Base-by-base conservation (phyloP, 2,888 invertebrate species). In the Dolichomitus sp. region DNA sequence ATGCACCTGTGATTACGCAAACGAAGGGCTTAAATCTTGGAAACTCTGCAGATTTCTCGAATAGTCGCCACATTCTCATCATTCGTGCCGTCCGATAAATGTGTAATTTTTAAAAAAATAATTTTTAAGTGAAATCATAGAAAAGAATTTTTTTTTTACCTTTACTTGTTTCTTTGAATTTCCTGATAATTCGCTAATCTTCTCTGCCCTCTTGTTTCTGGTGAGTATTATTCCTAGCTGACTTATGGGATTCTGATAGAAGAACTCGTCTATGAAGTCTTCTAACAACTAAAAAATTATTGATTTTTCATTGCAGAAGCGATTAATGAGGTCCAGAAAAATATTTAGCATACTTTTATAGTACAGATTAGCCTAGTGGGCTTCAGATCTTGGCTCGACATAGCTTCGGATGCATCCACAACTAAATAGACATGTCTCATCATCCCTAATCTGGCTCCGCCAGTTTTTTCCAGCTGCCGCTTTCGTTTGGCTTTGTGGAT, bases 161-260 rank as follows among this genome's bases (percentile, higher is more conserved):
- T 97, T 97, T 0, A 97, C 94, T 89, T 98, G 98, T 92, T 97
- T 97, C 81, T 97, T 96, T 2, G 96, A 95, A 93, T 97, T 97
- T 88, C 99, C 99, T 83, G 98, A 97, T 48, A 99, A 94, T 86
- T 99, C 98, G 59, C 97, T 97, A 4, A 99, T 94, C 94, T 97
- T 98, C 91, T 99, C 99, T 1, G 99, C 98, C 87, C 98, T 95
- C 94, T 99, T 99, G 92, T 99, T 99, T 90, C 97, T 97, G 91
- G 99, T 97, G 11, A 96, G 95, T 85, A 99, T 97, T 48, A 99
- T 94, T 30, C 99, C 99, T 85, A 99, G 94, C 94, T 99, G 99
- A 92, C 99, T 99, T 73, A 99, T 97, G 11, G 99, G 99, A 94
- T 99, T 99, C 94, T 99, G 99, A 94, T 99, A 99, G 94, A 99